Evolutionary conservation across 2,797 vertebrate genomes (phyloP).

Genomic region (Phylloscopus collybita): DNA sequence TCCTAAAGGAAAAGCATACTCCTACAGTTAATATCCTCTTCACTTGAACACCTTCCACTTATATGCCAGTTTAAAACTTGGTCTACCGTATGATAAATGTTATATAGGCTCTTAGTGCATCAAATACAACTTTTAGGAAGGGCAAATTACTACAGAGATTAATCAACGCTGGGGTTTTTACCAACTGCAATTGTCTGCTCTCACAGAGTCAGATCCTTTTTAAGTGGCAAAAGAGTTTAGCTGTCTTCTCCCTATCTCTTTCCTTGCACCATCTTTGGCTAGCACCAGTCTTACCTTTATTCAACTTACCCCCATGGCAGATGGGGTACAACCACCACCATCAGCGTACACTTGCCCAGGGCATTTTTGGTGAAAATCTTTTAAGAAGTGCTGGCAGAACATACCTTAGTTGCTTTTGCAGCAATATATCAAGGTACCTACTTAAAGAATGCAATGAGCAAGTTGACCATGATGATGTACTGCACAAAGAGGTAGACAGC

Average conservation of each 20-base stretch:
- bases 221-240: not conserved
- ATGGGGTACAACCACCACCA: not conserved
- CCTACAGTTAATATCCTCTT: not conserved
- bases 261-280: not conserved
- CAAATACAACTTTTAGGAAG: not conserved
- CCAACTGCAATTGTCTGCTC: not conserved
- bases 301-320: not conserved
- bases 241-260: not conserved
- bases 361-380: not conserved
- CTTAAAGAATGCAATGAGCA: constrained; percentile 98
- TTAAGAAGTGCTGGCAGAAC: not conserved
- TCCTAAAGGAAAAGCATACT: not conserved
- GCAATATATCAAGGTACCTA: constrained; percentile 70
- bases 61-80: not conserved
- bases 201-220: not conserved
- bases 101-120: not conserved
- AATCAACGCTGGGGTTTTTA: not conserved
- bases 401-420: not conserved
- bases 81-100: not conserved
- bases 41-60: not conserved
- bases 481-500: constrained; percentile 97
- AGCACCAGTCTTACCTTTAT: not conserved
- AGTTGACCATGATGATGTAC: constrained; percentile 99
- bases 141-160: not conserved
- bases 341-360: not conserved